A percentile compares a stretch with the other conserved stretches of the same genome.
Evolutionary conservation across 2,113 vertebrate genomes (phyloP).

Genomic region (Jacana jacana): DNA sequence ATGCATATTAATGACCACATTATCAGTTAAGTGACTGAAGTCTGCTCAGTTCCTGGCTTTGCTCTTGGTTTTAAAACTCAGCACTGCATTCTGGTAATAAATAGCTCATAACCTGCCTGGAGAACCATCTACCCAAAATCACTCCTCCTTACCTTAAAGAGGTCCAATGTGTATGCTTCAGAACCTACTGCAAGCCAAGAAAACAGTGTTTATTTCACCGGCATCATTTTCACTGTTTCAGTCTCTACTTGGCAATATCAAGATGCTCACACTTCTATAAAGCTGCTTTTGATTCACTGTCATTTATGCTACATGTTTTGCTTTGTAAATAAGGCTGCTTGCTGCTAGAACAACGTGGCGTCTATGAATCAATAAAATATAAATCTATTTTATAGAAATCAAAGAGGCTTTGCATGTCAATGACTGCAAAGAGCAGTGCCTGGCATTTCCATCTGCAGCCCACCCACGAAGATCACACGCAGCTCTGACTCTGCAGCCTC

Average conservation of each 20-base stretch:
- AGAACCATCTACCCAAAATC: neutral
- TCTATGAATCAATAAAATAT: conserved; percentile 22
- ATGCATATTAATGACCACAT: neutral
- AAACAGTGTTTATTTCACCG: neutral
- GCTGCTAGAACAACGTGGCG: neutral
- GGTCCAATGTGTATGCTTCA: neutral
- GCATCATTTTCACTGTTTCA: neutral
- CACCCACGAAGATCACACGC: neutral
- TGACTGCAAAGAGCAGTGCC: neutral
- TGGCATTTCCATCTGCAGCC: neutral
- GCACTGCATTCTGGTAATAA: neutral
- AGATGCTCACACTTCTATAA: neutral
- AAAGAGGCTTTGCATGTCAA: neutral
- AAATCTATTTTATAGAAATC: neutral
- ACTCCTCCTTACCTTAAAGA: neutral
- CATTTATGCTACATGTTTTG: neutral
- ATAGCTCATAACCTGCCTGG: neutral
- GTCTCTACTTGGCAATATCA: neutral
- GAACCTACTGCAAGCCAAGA: neutral
- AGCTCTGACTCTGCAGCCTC: neutral
- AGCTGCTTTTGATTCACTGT: neutral
- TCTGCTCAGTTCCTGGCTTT: neutral
- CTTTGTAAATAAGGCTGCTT: conserved; percentile 15
- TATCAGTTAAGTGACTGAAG: neutral
- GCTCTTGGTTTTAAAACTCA: neutral